Conservation (phyloP, 2,888 invertebrate species). For the Drosophila barbarae region DNA sequence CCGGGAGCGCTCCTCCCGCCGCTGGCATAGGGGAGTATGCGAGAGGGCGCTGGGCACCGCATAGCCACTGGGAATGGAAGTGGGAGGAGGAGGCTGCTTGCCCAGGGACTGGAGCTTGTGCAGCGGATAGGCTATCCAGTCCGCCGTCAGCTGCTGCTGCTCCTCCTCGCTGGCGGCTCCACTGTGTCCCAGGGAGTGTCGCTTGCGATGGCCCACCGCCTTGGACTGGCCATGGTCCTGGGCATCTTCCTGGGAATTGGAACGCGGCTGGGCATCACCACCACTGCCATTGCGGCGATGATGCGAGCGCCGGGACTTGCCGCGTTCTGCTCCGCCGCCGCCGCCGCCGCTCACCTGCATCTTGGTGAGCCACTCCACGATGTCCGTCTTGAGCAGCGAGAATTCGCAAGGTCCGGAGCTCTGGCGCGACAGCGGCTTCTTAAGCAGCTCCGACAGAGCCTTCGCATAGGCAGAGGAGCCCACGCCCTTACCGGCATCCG, state of each 20-base stretch:
- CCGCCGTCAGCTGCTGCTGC: conserved; percentile 59
- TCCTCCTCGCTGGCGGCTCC: conserved; percentile 74
- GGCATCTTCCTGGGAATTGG: conserved; percentile 77
- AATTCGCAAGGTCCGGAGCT: conserved; percentile 79
- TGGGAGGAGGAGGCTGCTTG: conserved; percentile 54
- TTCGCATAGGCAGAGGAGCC: conserved; percentile 77
- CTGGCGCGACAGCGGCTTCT: conserved; percentile 79
- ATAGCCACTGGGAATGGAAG: conserved; percentile 58
- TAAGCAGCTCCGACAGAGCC: conserved; percentile 77
- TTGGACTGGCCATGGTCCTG: conserved; percentile 58
- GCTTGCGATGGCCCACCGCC: conserved; percentile 70
- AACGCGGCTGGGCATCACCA: conserved; percentile 75
- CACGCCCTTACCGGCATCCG: conserved; percentile 49
- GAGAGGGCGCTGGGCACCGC: conserved; percentile 60
- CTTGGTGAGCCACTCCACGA: conserved; percentile 79
- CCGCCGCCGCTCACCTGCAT: conserved; percentile 67
- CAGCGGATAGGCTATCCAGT: conserved; percentile 79
- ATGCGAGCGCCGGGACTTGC: conserved; percentile 64
- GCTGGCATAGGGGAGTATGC: conserved; percentile 78
- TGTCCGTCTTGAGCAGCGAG: conserved; percentile 78
- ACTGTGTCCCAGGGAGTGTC: conserved; percentile 79
- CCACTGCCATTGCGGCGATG: conserved; percentile 79
- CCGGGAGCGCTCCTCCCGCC: conserved; percentile 76
- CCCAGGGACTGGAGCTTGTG: conserved; percentile 77
- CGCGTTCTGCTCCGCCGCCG: conserved; percentile 29